Evolutionary conservation across 2,113 vertebrate genomes (phyloP).

Genomic region (chimpanzee (Pan troglodytes)): DNA sequence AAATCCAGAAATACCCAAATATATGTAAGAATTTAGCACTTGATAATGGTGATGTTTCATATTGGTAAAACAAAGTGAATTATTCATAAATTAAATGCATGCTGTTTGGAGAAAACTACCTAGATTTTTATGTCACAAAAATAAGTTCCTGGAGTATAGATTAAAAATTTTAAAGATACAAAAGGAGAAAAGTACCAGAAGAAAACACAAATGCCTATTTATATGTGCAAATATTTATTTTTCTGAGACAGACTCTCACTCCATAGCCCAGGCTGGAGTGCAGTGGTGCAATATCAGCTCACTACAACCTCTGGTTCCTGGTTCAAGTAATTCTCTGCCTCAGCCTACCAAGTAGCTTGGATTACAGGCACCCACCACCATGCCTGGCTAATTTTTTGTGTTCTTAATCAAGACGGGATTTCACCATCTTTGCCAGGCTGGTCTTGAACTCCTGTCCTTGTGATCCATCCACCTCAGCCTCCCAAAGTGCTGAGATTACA

Average conservation of each 20-base stretch:
- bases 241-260: background rate
- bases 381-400: accelerated
- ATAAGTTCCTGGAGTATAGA: background rate
- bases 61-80: background rate
- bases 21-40: background rate
- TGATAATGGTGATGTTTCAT: background rate
- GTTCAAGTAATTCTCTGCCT: too few species aligned
- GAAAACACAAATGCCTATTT: background rate
- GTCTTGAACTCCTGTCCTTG: too few species aligned
- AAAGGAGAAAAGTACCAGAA: background rate
- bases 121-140: background rate
- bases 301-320: too few species aligned
- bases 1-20: background rate
- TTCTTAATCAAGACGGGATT: too few species aligned
- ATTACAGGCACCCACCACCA: too few species aligned
- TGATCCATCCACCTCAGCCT: too few species aligned
- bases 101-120: background rate
- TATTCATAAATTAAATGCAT: background rate
- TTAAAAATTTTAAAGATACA: background rate
- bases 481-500: too few species aligned
- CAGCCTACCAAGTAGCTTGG: too few species aligned
- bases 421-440: too few species aligned
- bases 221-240: background rate
- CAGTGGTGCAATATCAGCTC: accelerated
- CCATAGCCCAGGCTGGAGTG: background rate